A percentile compares a stretch with the other conserved stretches of the same genome.
These are phyloP conservation scores for Sialia sialis DNA, from an alignment of 2,113 vertebrate genomes.

Conservation along the genomic window DNA sequence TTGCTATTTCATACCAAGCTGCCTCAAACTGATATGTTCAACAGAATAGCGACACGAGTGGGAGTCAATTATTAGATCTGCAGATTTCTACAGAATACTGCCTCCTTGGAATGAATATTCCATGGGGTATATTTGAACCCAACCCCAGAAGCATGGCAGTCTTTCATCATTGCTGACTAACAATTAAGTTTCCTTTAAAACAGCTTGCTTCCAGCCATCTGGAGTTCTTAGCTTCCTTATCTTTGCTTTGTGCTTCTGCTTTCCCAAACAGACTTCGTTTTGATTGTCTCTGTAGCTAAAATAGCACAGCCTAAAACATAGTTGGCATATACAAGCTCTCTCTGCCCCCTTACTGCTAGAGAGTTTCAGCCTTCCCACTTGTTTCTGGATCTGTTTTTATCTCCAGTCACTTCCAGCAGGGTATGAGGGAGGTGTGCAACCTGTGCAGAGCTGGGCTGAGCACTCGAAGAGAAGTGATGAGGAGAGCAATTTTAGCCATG, in stretches of 20 bases:
- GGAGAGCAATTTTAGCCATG: conserved; percentile 50
- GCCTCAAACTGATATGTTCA: not conserved
- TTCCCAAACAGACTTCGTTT: not conserved
- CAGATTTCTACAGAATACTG: not conserved
- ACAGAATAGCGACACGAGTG: not conserved
- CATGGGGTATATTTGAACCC: not conserved
- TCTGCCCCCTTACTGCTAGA: not conserved
- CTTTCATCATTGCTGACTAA: not conserved
- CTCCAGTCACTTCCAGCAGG: not conserved
- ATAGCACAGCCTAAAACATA: not conserved
- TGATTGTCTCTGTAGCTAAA: not conserved
- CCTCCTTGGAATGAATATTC: not conserved
- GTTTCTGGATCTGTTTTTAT: not conserved
- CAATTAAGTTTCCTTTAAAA: not conserved
- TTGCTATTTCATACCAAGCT: not conserved
- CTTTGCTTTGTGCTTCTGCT: not conserved
- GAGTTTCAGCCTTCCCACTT: not conserved
- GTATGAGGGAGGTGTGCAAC: not conserved
- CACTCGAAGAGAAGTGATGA: conserved; percentile 15
- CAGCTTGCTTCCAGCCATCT: not conserved
- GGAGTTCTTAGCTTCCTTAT: not conserved
- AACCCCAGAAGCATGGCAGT: not conserved
- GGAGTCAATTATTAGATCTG: not conserved
- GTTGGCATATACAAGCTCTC: not conserved
- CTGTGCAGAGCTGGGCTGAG: not conserved